Evolutionary conservation across 2,888 invertebrate genomes (phyloP).

Genomic region (Periphyllus acericola): DNA sequence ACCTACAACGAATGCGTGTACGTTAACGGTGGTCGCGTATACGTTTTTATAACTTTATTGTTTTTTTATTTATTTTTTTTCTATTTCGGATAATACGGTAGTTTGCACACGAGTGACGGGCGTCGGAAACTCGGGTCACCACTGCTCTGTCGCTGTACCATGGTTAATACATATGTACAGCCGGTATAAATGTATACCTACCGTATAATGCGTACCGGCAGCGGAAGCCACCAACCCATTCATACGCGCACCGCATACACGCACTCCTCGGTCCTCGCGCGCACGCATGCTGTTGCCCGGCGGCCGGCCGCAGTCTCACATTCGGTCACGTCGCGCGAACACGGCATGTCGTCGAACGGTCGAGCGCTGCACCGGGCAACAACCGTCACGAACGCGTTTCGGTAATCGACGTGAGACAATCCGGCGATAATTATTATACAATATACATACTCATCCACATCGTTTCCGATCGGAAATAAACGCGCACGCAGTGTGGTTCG

Average conservation of each 20-base stretch:
- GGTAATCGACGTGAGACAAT: neutral
- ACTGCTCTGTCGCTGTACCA: neutral
- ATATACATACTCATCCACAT: too few species aligned
- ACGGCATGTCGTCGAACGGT: constrained; percentile 16
- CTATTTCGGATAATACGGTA: neutral
- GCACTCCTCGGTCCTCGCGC: neutral
- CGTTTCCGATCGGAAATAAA: too few species aligned
- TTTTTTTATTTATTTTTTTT: neutral
- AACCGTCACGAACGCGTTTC: neutral
- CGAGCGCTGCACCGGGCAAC: neutral
- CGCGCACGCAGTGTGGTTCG: too few species aligned
- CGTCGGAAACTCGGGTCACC: neutral
- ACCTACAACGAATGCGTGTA: neutral
- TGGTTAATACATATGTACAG: neutral
- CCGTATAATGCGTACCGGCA: too few species aligned
- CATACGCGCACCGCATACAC: neutral
- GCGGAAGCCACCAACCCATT: constrained; percentile 9
- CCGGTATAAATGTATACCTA: too few species aligned
- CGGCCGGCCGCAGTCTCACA: constrained; percentile 25
- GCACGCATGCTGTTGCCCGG: constrained; percentile 3
- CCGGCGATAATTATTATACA: too few species aligned
- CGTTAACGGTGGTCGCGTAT: neutral
- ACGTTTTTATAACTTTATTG: constrained; percentile 12
- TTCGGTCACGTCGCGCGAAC: constrained; percentile 38
- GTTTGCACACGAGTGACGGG: neutral